Conservation (phyloP, 2,888 invertebrate species). For the Bombyx huttoni region DNA sequence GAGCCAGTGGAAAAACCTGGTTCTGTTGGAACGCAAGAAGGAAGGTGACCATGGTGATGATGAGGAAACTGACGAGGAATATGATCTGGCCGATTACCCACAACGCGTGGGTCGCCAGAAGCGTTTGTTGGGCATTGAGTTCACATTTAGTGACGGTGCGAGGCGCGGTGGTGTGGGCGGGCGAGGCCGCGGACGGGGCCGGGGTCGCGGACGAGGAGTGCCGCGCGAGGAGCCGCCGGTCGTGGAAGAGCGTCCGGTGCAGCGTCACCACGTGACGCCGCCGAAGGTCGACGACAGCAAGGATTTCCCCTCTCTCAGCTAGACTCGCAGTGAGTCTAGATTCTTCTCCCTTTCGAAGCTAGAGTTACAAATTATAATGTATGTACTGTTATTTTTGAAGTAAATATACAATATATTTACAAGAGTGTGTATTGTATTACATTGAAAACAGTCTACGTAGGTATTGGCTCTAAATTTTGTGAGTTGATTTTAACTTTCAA, state of each 20-base stretch:
- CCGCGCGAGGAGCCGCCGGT: constrained; percentile 37
- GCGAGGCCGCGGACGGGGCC: constrained; percentile 73
- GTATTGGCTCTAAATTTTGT: constrained; percentile 12
- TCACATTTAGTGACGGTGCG: constrained; percentile 86
- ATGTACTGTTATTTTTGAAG: constrained; percentile 73
- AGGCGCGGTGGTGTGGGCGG: constrained; percentile 80
- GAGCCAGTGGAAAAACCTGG: constrained; percentile 93
- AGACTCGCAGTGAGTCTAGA: constrained; percentile 58
- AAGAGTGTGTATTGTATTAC: constrained; percentile 67
- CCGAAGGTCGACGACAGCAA: constrained; percentile 96
- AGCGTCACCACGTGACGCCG: constrained; percentile 56
- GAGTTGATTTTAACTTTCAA: constrained; percentile 7
- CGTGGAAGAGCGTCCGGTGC: constrained; percentile 43
- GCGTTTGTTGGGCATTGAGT: constrained; percentile 88
- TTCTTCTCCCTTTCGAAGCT: constrained; percentile 59
- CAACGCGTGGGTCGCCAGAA: constrained; percentile 90
- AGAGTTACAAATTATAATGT: constrained; percentile 70
- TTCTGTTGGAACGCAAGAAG: constrained; percentile 83
- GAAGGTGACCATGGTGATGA: constrained; percentile 75
- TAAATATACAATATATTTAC: constrained; percentile 74
- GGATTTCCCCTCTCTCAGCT: constrained; percentile 95
- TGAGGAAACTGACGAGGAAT: constrained; percentile 80
- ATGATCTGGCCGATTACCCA: constrained; percentile 83
- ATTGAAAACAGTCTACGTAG: constrained; percentile 13
- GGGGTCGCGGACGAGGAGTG: constrained; percentile 54